Percentiles rank a stretch among this genome's conserved stretches.
Evolutionary conservation across 2,113 vertebrate genomes (phyloP).

Genomic region (Pterocles burchelli): DNA sequence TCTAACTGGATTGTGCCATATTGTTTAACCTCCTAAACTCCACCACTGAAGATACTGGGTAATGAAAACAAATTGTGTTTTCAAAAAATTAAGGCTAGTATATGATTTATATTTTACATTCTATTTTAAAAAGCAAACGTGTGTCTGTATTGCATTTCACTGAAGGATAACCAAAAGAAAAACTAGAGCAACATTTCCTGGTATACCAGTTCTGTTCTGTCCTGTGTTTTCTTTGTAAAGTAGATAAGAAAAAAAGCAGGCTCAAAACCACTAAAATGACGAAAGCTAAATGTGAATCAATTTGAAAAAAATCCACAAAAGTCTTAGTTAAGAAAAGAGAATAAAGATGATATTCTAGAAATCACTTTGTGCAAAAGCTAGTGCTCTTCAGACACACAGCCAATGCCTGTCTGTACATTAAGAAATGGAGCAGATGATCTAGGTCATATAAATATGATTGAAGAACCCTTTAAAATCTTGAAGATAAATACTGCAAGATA

Average conservation of each 20-base stretch:
- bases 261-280: not conserved
- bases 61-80: conserved; percentile 1
- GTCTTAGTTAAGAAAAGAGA: not conserved
- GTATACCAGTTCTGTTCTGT: not conserved
- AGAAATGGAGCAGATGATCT: not conserved
- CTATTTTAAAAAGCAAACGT: not conserved
- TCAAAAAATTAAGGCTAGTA: not conserved
- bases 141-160: not conserved
- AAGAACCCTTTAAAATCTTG: not conserved
- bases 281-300: not conserved
- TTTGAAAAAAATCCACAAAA: not conserved
- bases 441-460: not conserved
- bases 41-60: not conserved
- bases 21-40: not conserved
- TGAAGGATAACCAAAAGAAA: not conserved
- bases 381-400: not conserved
- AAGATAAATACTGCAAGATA: not conserved
- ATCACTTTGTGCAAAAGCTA: not conserved
- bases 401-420: not conserved
- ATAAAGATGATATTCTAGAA: not conserved
- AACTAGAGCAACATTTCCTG: not conserved
- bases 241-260: not conserved
- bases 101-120: not conserved
- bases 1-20: not conserved
- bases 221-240: not conserved